Evolutionary conservation across 1,140 invertebrate species (phyloP).

Genomic region (Sycophaga agraensis): DNA sequence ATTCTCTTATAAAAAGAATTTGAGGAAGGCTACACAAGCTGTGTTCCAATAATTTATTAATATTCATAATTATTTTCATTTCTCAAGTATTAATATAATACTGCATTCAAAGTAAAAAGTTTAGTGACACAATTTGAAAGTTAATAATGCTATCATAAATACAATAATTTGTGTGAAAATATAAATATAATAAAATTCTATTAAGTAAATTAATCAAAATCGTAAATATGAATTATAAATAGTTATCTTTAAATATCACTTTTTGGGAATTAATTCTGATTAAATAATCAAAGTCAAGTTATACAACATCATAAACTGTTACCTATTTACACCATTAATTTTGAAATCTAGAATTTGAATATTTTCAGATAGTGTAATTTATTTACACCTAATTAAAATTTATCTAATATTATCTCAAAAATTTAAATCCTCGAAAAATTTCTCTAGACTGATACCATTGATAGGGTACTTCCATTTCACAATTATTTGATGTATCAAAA

Average conservation of each 20-base stretch:
- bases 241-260: not conserved
- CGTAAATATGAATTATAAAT: not conserved
- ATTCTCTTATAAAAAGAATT: too few species aligned
- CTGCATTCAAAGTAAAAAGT: too few species aligned
- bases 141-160: too few species aligned
- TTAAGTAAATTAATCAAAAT: too few species aligned
- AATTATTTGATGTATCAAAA: conserved; percentile 20
- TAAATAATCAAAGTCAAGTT: not conserved
- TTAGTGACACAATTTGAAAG: too few species aligned
- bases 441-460: conserved; percentile 52
- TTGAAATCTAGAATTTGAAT: not conserved
- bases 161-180: too few species aligned
- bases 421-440: conserved; percentile 52
- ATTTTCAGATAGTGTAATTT: not conserved
- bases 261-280: not conserved
- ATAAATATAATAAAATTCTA: too few species aligned
- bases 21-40: too few species aligned
- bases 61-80: too few species aligned
- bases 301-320: not conserved
- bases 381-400: conserved; percentile 17
- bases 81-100: too few species aligned
- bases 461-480: conserved; percentile 33
- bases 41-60: too few species aligned
- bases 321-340: not conserved
- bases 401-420: conserved; percentile 38